These are phyloP conservation scores for Procambarus virginalis DNA, from an alignment of 1,140 invertebrate genomes.

Conservation along the genomic window DNA sequence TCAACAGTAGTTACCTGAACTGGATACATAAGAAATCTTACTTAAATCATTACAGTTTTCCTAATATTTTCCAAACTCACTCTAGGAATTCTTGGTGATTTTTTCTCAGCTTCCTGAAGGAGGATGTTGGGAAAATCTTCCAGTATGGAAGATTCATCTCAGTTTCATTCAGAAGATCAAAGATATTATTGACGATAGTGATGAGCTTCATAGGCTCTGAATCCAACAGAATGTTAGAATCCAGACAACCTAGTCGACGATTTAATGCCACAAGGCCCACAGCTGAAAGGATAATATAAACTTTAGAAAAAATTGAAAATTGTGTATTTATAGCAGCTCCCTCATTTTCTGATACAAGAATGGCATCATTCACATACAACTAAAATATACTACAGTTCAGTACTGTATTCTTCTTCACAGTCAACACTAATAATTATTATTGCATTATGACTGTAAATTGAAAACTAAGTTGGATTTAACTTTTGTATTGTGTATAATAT, in stretches of 20 bases:
- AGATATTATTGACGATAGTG: constrained; percentile 16
- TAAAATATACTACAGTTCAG: no score
- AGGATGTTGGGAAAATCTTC: constrained; percentile 20
- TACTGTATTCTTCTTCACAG: no score
- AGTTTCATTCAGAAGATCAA: constrained; percentile 12
- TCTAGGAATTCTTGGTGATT: constrained; percentile 28
- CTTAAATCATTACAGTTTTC: neutral
- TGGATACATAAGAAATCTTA: neutral
- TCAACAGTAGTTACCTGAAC: no score
- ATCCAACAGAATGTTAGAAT: neutral
- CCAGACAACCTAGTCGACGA: constrained; percentile 36
- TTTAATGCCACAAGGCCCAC: constrained; percentile 42
- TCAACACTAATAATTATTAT: no score
- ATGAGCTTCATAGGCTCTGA: constrained; percentile 44
- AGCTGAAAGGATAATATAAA: neutral
- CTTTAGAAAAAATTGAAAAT: neutral
- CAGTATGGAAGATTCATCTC: constrained; percentile 20
- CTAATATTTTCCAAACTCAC: neutral
- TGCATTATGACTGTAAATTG: no score
- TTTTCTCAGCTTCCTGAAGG: constrained; percentile 5
- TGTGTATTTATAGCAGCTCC: neutral
- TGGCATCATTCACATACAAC: no score
- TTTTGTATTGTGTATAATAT: no score
- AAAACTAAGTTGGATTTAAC: no score
- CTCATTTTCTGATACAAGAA: no score